Evolutionary conservation across 2,888 invertebrate species (phyloP).

Genomic region (Octodonta nipae): DNA sequence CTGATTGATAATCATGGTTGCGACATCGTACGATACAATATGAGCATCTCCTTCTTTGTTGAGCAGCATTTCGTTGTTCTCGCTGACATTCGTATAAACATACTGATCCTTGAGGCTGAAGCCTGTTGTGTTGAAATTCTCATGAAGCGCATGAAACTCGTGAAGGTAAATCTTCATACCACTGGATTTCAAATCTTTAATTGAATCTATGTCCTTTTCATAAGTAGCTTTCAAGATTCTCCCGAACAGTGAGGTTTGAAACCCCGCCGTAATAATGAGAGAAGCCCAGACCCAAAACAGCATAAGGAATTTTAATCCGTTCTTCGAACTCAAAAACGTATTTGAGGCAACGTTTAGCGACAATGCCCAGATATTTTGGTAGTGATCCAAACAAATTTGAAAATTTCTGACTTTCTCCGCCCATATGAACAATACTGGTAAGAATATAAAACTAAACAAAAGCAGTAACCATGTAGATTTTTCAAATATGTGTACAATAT

Average conservation of each 20-base stretch:
- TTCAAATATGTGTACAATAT: background rate
- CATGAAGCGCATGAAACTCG: background rate
- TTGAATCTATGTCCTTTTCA: background rate
- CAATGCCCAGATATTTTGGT: background rate
- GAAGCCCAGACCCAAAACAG: background rate
- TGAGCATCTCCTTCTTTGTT: background rate
- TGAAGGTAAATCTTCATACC: background rate
- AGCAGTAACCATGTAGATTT: background rate
- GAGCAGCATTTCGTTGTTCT: background rate
- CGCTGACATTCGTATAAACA: background rate
- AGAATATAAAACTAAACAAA: background rate
- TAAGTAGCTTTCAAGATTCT: background rate
- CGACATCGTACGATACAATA: background rate
- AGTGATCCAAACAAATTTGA: too few species aligned
- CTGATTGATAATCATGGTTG: background rate
- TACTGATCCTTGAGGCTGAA: too few species aligned
- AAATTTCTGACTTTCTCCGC: background rate
- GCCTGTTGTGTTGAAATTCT: background rate
- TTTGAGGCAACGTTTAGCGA: background rate
- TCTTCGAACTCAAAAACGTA: background rate
- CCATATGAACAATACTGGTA: background rate
- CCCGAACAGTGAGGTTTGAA: background rate
- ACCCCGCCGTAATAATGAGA: background rate
- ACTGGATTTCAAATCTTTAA: background rate
- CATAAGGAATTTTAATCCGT: background rate